These are phyloP conservation scores for Saiga tatarica DNA, from an alignment of 2,113 vertebrate genomes.

Conservation along the genomic window DNA sequence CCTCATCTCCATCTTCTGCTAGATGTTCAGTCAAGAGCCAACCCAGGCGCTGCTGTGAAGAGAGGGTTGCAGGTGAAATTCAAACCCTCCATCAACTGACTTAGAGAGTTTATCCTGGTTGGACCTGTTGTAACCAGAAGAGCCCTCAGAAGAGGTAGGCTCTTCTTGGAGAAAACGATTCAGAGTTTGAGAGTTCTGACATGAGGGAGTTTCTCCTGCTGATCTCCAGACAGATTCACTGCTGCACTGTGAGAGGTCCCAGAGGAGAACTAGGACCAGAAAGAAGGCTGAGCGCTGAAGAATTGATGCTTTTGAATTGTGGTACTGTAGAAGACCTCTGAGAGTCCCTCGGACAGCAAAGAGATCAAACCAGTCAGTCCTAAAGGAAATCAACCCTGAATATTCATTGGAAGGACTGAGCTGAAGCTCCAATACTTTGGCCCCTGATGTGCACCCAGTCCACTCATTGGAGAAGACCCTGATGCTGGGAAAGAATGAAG, in stretches of 20 bases:
- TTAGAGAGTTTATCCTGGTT: background rate
- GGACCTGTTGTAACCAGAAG: background rate
- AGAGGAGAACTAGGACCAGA: background rate
- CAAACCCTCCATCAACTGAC: background rate
- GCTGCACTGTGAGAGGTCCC: background rate
- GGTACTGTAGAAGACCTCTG: background rate
- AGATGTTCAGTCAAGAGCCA: background rate
- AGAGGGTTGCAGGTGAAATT: background rate
- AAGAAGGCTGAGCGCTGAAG: fast-evolving
- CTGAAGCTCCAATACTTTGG: background rate
- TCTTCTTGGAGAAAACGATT: background rate
- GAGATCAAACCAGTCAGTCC: background rate
- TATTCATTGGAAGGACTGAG: background rate
- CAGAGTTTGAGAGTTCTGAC: background rate
- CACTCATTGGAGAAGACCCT: background rate
- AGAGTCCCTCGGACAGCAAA: background rate
- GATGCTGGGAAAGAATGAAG: background rate
- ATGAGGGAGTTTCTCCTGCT: background rate
- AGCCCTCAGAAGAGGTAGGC: background rate
- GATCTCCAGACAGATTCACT: background rate
- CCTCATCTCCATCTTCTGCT: no score
- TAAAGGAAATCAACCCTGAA: background rate
- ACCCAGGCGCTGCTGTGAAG: background rate
- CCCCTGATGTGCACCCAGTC: background rate
- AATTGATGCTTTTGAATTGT: background rate